A percentile compares a stretch with the other conserved stretches of the same genome.
Evolutionary conservation across 2,797 vertebrate species (phyloP).

Genomic region (Fistularia tabacaria): DNA sequence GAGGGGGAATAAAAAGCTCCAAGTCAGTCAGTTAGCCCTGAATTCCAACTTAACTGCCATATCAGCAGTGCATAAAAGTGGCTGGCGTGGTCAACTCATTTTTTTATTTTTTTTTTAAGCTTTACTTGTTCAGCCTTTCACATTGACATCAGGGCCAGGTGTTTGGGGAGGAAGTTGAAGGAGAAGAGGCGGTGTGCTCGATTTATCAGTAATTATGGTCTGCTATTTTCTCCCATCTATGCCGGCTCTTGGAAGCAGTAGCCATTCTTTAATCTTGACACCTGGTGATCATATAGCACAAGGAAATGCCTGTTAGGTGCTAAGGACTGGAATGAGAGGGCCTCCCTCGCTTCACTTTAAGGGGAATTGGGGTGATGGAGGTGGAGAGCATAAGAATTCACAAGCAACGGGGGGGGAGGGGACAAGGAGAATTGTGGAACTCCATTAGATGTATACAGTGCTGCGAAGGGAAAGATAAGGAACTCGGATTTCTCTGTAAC

Average conservation of each 20-base stretch:
- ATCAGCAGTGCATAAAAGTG: conserved; percentile 68
- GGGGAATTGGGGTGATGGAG: conserved; percentile 49
- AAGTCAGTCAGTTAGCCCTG: conserved; percentile 65
- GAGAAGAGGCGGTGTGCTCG: conserved; percentile 59
- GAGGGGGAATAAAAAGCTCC: conserved; percentile 65
- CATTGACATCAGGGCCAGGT: conserved; percentile 68
- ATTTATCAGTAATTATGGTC: conserved; percentile 79
- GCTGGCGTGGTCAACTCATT: conserved; percentile 54
- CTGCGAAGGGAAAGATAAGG: conserved; percentile 23
- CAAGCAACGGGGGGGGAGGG: conserved; percentile 12
- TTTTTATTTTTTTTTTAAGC: conserved; percentile 21
- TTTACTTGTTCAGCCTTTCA: conserved; percentile 60
- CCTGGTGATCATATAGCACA: conserved; percentile 68
- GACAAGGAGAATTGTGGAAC: conserved; percentile 47
- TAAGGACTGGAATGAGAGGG: conserved; percentile 56
- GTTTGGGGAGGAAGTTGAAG: conserved; percentile 56
- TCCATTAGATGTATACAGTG: conserved; percentile 21
- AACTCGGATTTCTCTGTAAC: neutral
- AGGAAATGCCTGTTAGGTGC: conserved; percentile 70
- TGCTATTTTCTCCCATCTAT: conserved; percentile 70
- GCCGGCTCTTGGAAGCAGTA: conserved; percentile 62
- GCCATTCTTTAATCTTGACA: conserved; percentile 80
- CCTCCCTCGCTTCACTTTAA: conserved; percentile 39
- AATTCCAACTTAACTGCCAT: conserved; percentile 74
- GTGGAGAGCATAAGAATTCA: conserved; percentile 34